Base-by-base conservation (phyloP, 1,140 invertebrate genomes). In the Schlechtendalia chinensis region DNA sequence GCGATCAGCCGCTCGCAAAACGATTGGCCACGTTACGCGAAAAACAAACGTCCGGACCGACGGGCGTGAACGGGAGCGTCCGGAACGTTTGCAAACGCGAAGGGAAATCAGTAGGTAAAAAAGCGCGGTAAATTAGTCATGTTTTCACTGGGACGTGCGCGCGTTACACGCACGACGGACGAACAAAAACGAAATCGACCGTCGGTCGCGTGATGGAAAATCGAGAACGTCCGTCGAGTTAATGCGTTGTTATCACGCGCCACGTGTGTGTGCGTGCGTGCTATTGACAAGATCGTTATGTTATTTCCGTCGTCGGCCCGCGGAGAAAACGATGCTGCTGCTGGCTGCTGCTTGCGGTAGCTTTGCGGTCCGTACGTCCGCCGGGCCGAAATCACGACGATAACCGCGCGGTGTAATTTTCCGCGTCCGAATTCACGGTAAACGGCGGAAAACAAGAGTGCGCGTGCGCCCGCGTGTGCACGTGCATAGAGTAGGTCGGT, bases 51-150 rank as follows among this genome's bases (percentile, higher is more conserved):
- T n/a, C n/a, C n/a, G n/a, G n/a, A n/a, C n/a, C n/a, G n/a, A n/a
- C n/a, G n/a, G n/a, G n/a, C n/a, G n/a, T n/a, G n/a, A n/a, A n/a
- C n/a, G n/a, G n/a, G n/a, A n/a, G n/a, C n/a, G n/a, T n/a, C n/a
- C n/a, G n/a, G n/a, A 16, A 61, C 24, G 59, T 27, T 24, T 61
- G 24, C 10, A 16, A 61, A 61, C 24, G 59, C 59, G 59, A n/a
- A n/a, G n/a, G n/a, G n/a, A n/a, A n/a, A n/a, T n/a, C n/a, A n/a
- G n/a, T n/a, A n/a, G n/a, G n/a, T n/a, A n/a, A n/a, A n/a, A n/a
- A n/a, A n/a, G n/a, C n/a, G 32, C 58, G 75, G 16, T 50, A 79
- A 79, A 79, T 79, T 79, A 79, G 75, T 79, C 75, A 79, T 79
- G 75, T 79, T 79, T 79, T 79, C 75, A 63, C 75, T 79, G 24